Evolutionary conservation across 1,140 invertebrate genomes (phyloP).

Genomic region (Penaeus vannamei): DNA sequence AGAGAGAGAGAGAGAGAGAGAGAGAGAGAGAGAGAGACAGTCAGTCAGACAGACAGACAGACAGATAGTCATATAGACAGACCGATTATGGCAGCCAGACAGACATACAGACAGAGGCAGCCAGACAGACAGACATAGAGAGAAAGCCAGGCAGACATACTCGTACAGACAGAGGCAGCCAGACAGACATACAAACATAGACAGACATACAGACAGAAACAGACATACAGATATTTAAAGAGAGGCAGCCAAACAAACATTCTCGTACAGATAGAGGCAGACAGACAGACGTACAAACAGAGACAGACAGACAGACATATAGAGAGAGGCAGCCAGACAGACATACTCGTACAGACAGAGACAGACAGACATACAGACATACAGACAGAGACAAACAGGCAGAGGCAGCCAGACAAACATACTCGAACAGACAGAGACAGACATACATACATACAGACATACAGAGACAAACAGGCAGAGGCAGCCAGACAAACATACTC

Average conservation of each 20-base stretch:
- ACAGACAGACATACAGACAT: background rate
- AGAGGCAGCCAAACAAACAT: no score
- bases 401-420: no score
- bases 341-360: no score
- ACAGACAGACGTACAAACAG: background rate
- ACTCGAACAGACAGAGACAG: background rate
- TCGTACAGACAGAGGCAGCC: no score
- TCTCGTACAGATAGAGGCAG: no score
- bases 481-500: no score
- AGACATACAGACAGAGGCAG: no score
- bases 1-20: slow-evolving; percentile 25
- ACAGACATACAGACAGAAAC: no score
- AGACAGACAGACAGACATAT: background rate
- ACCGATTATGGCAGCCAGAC: no score
- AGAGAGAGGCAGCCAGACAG: slow-evolving; percentile 5
- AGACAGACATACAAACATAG: no score
- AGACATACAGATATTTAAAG: no score
- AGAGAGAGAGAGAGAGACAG: slow-evolving; percentile 23
- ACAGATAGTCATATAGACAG: background rate
- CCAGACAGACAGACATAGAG: background rate
- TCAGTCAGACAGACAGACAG: background rate
- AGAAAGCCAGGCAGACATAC: background rate
- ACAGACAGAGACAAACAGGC: no score
- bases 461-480: background rate
- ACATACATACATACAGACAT: background rate